Evolutionary conservation across 2,888 invertebrate genomes (phyloP).

Genomic region (Eremobia ochroleuca): DNA sequence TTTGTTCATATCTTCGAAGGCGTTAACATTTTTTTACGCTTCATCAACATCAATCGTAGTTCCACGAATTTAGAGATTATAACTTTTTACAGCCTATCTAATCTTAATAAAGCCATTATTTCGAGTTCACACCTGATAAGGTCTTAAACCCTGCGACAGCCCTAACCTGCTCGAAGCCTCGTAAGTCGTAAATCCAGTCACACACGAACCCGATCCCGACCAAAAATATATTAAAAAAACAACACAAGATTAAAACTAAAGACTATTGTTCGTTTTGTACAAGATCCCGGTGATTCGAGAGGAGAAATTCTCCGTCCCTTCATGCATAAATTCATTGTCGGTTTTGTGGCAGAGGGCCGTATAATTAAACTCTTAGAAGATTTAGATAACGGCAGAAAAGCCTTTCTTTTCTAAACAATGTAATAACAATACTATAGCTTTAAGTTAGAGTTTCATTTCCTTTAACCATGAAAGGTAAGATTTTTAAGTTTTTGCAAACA

Average conservation of each 20-base stretch:
- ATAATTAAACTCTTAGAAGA: conserved; percentile 86
- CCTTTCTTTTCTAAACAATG: conserved; percentile 64
- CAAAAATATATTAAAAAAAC: conserved; percentile 78
- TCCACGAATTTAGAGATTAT: conserved; percentile 24
- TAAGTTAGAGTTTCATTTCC: conserved; percentile 74
- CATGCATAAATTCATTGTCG: conserved; percentile 90
- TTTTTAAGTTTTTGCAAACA: conserved; percentile 77
- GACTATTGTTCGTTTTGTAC: conserved; percentile 89
- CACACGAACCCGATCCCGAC: conserved; percentile 84
- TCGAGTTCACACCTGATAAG: conserved; percentile 58
- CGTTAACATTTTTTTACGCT: background rate
- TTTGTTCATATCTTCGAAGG: background rate
- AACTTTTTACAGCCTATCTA: conserved; percentile 30
- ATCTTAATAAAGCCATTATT: conserved; percentile 56
- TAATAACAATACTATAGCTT: conserved; percentile 69
- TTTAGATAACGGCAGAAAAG: conserved; percentile 78
- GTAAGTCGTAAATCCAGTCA: conserved; percentile 80
- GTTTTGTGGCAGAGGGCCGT: conserved; percentile 81
- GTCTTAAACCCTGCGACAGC: conserved; percentile 56
- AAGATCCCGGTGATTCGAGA: conserved; percentile 73
- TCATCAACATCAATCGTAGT: conserved; percentile 6
- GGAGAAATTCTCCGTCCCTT: conserved; percentile 84
- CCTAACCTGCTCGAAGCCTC: conserved; percentile 61
- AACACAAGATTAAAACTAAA: conserved; percentile 87
- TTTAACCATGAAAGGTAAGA: conserved; percentile 41